Conservation (phyloP, 2,888 invertebrate genomes). For the Merodon equestris region DNA sequence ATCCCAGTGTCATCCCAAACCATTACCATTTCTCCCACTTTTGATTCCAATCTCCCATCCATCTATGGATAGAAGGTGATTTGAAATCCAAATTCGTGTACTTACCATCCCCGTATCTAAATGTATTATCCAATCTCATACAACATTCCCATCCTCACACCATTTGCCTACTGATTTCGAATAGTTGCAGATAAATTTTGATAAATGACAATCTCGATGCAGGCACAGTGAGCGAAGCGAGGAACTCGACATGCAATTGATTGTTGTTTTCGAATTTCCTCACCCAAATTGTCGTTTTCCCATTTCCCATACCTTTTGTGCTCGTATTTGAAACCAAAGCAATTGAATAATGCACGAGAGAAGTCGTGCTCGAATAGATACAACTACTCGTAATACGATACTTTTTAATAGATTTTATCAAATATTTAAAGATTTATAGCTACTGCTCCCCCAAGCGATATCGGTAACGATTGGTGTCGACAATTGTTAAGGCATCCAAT, state of each 20-base stretch:
- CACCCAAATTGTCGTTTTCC: not conserved
- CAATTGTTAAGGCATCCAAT: conserved; percentile 9
- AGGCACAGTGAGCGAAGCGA: not conserved
- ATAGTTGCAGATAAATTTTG: conserved; percentile 52
- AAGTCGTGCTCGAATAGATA: conserved; percentile 7
- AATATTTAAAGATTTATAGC: conserved; percentile 47
- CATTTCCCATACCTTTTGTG: conserved; percentile 13
- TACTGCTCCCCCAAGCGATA: conserved; percentile 26
- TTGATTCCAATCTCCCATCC: too few species aligned
- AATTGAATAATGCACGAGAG: conserved; percentile 52
- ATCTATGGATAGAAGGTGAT: too few species aligned
- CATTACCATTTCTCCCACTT: too few species aligned
- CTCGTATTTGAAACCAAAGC: too few species aligned
- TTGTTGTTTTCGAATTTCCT: conserved; percentile 20
- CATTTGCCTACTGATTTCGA: conserved; percentile 36
- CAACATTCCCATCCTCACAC: conserved; percentile 16
- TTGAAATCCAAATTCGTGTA: too few species aligned
- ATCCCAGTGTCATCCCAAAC: too few species aligned
- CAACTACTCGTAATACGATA: conserved; percentile 19
- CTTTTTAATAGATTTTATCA: conserved; percentile 45
- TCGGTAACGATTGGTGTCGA: conserved; percentile 27
- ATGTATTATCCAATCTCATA: conserved; percentile 1
- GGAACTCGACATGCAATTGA: conserved; percentile 21
- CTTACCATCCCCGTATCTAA: not conserved
- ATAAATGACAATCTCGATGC: conserved; percentile 56